A percentile compares a stretch with the other conserved stretches of the same genome.
phyloP scores from a whole-genome alignment of 2,888 invertebrate genomes.

The Carabus problematicus region DNA sequence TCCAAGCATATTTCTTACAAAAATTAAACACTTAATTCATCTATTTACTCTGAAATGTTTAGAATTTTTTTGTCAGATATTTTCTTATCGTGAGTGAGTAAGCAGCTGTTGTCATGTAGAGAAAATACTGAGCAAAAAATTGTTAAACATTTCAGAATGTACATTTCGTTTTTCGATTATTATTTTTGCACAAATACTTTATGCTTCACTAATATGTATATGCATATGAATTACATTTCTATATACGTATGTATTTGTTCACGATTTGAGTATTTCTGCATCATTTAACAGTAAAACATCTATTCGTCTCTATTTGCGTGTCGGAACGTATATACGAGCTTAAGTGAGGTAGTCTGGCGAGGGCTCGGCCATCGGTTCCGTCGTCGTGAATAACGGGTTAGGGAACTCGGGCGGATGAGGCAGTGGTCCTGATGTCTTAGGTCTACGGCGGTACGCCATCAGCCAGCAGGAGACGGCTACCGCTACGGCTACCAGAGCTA shows the following conservation, averaged over 20 bases:
- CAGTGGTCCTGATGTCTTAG: slow-evolving; percentile 86
- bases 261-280: too few species aligned
- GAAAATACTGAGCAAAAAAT: slow-evolving; percentile 12
- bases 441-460: slow-evolving; percentile 89
- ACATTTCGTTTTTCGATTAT: slow-evolving; percentile 14
- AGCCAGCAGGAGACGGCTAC: slow-evolving; percentile 96
- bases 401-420: slow-evolving; percentile 96
- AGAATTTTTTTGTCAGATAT: slow-evolving; percentile 2
- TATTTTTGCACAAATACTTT: neutral
- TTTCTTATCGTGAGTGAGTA: slow-evolving; percentile 19
- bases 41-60: slow-evolving; percentile 26
- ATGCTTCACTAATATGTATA: too few species aligned
- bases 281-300: slow-evolving; percentile 4
- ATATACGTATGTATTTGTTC: too few species aligned
- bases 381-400: slow-evolving; percentile 88
- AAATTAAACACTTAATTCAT: slow-evolving; percentile 26
- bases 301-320: slow-evolving; percentile 21
- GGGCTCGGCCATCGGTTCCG: slow-evolving; percentile 81
- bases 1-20: slow-evolving; percentile 36
- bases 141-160: slow-evolving; percentile 23
- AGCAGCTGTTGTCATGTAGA: slow-evolving; percentile 1
- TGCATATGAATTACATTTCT: too few species aligned
- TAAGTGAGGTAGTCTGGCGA: slow-evolving; percentile 80
- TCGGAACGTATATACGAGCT: slow-evolving; percentile 32
- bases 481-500: slow-evolving; percentile 92